A percentile compares a stretch with the other conserved stretches of the same genome.
These are phyloP conservation scores for Eubasilissa regina DNA, from an alignment of 1,140 invertebrate species.

Conservation along the genomic window DNA sequence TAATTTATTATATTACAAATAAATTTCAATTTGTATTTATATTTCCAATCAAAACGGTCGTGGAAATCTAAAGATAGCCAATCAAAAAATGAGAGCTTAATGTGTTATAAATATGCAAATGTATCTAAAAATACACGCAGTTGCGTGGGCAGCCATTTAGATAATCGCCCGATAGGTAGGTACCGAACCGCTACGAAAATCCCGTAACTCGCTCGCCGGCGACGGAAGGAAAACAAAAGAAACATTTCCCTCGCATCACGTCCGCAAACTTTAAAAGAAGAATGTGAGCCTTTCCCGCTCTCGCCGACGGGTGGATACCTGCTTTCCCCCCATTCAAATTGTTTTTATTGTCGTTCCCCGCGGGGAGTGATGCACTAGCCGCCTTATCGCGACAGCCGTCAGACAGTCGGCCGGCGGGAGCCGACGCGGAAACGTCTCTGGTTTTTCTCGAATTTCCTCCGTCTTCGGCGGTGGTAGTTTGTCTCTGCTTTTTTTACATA, in stretches of 20 bases:
- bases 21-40: no score
- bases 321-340: conserved; percentile 49
- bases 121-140: no score
- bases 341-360: conserved; percentile 55
- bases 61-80: no score
- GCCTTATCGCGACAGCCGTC: conserved; percentile 50
- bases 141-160: no score
- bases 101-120: no score
- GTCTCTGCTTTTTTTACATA: background rate
- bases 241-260: conserved; percentile 4
- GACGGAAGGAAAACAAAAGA: conserved; percentile 39
- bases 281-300: background rate
- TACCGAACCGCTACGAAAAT: background rate
- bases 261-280: conserved; percentile 16
- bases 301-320: conserved; percentile 13
- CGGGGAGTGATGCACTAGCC: conserved; percentile 52
- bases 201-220: conserved; percentile 5
- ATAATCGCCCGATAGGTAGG: no score
- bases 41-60: no score
- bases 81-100: no score
- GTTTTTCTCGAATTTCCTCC: conserved; percentile 17
- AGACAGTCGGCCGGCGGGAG: conserved; percentile 56
- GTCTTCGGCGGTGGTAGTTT: background rate
- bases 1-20: no score
- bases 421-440: conserved; percentile 52